phyloP scores from a whole-genome alignment of 2,797 vertebrate genomes.

The Urocyon cinereoargenteus region DNA sequence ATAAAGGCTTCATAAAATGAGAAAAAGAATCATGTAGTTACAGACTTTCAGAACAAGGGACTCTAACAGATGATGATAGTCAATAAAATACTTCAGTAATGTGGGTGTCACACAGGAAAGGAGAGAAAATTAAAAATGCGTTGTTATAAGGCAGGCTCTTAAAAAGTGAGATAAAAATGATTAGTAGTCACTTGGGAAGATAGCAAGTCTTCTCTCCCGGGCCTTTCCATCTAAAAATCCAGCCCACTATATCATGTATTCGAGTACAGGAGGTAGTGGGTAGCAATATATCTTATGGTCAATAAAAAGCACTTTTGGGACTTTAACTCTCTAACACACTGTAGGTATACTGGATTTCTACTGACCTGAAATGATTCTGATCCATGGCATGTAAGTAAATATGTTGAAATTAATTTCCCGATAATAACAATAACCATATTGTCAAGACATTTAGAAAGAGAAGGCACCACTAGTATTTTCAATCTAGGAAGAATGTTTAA shows the following conservation, averaged over 20 bases:
- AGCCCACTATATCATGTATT: background rate
- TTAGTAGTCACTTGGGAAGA: background rate
- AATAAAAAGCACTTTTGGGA: background rate
- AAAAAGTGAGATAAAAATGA: background rate
- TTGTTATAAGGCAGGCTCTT: background rate
- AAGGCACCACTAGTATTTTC: background rate
- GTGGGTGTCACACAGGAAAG: background rate
- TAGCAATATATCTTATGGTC: background rate
- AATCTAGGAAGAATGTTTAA: background rate
- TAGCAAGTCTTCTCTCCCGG: background rate
- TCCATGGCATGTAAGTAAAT: background rate
- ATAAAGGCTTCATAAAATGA: background rate
- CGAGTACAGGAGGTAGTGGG: background rate
- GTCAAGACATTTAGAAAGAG: background rate
- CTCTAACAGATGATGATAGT: background rate
- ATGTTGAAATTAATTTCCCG: background rate
- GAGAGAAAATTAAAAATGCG: background rate
- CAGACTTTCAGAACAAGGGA: background rate
- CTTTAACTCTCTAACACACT: background rate
- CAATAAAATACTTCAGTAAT: conserved; percentile 1
- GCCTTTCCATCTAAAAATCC: background rate
- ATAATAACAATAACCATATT: background rate
- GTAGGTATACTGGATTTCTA: conserved; percentile 11
- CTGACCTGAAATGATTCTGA: background rate
- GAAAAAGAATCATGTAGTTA: background rate